phyloP scores from a whole-genome alignment of 2,797 vertebrate species.

The Sebastes diploproa region DNA sequence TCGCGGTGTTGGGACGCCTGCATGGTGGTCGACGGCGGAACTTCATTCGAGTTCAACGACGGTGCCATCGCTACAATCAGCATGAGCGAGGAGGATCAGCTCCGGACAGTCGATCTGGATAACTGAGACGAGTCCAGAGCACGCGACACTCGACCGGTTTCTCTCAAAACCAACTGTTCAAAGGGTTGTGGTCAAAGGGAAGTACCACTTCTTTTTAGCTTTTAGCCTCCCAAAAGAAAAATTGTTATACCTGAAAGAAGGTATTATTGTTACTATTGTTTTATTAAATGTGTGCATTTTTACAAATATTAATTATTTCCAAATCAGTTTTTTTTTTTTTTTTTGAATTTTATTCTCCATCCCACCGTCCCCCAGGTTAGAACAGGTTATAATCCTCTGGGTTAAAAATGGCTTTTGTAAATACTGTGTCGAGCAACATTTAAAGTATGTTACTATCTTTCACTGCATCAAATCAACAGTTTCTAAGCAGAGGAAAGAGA shows the following conservation, averaged over 20 bases:
- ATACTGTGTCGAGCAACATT: not conserved
- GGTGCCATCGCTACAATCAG: conserved; percentile 93
- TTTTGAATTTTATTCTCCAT: not conserved
- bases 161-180: not conserved
- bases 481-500: not conserved
- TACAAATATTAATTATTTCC: not conserved
- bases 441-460: not conserved
- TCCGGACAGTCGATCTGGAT: conserved; percentile 89
- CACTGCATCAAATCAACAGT: not conserved
- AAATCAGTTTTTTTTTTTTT: not conserved
- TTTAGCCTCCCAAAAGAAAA: not conserved
- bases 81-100: conserved; percentile 88
- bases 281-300: conserved; percentile 2
- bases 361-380: not conserved
- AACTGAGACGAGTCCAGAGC: conserved; percentile 55
- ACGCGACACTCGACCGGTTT: not conserved
- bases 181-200: conserved; percentile 35
- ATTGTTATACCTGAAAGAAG: conserved; percentile 8
- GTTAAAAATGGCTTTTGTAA: not conserved
- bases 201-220: not conserved
- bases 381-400: not conserved
- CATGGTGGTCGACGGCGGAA: conserved; percentile 98
- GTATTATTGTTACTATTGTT: conserved; percentile 12
- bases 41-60: conserved; percentile 98
- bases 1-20: conserved; percentile 98